These are phyloP conservation scores for Sigmodon hispidus DNA, from an alignment of 2,113 vertebrate genomes.

Conservation along the genomic window DNA sequence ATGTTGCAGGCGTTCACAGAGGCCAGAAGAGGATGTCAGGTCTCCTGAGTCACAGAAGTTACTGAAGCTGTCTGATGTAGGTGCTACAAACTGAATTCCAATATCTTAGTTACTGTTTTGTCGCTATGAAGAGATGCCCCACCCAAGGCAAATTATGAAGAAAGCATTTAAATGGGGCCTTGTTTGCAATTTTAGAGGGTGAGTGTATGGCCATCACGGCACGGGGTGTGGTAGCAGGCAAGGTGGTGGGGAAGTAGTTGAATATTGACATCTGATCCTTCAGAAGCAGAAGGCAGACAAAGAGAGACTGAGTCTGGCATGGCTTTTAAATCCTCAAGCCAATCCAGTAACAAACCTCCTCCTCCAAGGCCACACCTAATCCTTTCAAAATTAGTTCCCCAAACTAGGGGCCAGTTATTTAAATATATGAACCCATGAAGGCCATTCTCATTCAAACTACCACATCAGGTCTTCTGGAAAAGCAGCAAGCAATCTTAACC, in stretches of 20 bases:
- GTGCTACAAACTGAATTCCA: not conserved
- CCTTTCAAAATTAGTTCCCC: not conserved
- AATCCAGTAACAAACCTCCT: not conserved
- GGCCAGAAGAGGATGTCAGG: not conserved
- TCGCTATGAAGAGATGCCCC: not conserved
- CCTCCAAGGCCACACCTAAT: not conserved
- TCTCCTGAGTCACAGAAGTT: not conserved
- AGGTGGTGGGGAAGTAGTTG: not conserved
- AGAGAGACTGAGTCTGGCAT: not conserved
- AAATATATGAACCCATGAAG: not conserved
- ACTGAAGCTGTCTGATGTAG: not conserved
- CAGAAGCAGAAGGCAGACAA: not conserved
- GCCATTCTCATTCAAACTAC: not conserved
- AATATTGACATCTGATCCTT: not conserved
- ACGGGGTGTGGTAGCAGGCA: not conserved
- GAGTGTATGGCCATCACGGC: not conserved
- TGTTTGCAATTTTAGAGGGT: not conserved
- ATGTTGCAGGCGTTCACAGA: not conserved
- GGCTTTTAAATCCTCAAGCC: not conserved
- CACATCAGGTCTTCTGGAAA: not conserved
- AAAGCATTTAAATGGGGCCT: not conserved
- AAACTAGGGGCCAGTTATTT: not conserved
- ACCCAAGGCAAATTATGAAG: not conserved
- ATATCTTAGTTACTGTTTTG: not conserved
- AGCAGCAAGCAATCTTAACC: not conserved